Conservation (phyloP, 2,113 vertebrate genomes). For the Osmerus eperlanus region DNA sequence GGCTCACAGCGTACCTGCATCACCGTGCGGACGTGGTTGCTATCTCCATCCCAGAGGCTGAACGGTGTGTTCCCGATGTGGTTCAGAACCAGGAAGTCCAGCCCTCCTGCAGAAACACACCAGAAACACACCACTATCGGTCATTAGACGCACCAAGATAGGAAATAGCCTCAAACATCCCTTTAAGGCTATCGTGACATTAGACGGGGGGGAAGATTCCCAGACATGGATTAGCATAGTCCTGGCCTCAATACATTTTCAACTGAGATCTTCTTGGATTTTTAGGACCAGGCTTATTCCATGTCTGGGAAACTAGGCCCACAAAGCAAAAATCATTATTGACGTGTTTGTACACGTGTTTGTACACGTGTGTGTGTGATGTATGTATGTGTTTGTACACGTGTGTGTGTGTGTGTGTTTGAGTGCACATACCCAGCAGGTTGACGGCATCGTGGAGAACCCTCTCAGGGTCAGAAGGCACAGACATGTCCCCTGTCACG, state of each 20-base stretch:
- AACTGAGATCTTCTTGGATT: too few relatives aligned
- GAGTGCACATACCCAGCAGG: constrained; percentile 50
- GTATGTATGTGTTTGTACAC: too few relatives aligned
- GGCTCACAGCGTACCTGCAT: constrained; percentile 69
- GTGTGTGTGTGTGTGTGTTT: not conserved
- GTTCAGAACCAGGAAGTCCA: constrained; percentile 74
- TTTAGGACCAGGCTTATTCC: too few relatives aligned
- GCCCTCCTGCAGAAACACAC: constrained; percentile 52
- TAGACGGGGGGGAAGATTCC: too few relatives aligned
- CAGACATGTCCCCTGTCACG: constrained; percentile 69
- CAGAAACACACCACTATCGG: not conserved
- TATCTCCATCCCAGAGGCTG: constrained; percentile 56
- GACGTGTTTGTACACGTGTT: not conserved
- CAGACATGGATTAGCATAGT: too few relatives aligned
- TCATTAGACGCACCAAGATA: not conserved
- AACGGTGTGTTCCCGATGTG: constrained; percentile 63
- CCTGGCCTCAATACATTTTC: too few relatives aligned
- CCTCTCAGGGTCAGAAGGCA: constrained; percentile 53
- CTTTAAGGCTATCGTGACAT: not conserved
- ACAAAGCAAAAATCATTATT: too few relatives aligned
- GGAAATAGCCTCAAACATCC: not conserved
- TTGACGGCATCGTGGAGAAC: constrained; percentile 64
- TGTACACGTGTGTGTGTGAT: too few relatives aligned
- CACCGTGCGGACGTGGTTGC: constrained; percentile 64
- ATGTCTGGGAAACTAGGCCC: too few relatives aligned